A percentile compares a stretch with the other conserved stretches of the same genome.
These are phyloP conservation scores for Saturnia japonica DNA, from an alignment of 2,888 invertebrate genomes.

Conservation along the genomic window DNA sequence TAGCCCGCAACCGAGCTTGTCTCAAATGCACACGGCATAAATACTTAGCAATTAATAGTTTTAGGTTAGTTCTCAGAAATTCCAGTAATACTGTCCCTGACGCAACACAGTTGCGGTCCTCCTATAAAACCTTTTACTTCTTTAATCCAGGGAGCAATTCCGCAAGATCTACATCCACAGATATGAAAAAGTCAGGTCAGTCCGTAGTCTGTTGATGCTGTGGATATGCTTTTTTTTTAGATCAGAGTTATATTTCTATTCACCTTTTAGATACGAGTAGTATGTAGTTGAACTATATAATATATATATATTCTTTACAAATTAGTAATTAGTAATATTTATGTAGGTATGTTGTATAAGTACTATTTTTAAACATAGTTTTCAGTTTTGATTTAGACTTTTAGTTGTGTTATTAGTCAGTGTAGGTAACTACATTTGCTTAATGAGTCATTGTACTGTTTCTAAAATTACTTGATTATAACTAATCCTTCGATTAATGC, in stretches of 20 bases:
- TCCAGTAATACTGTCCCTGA: not conserved
- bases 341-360: too few species aligned
- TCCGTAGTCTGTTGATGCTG: not conserved
- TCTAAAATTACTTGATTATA: too few species aligned
- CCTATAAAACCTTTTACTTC: not conserved
- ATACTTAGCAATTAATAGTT: not conserved
- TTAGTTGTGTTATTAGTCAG: too few species aligned
- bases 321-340: too few species aligned
- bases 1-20: not conserved
- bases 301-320: too few species aligned
- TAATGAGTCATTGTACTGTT: too few species aligned
- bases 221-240: not conserved
- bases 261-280: not conserved
- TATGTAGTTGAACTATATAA: not conserved
- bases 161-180: slow-evolving; percentile 13
- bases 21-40: not conserved
- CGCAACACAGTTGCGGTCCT: not conserved
- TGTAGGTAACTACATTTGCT: too few species aligned
- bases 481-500: too few species aligned
- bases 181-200: slow-evolving; percentile 13
- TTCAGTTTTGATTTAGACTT: too few species aligned
- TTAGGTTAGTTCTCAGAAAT: not conserved
- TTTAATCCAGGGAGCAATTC: slow-evolving; percentile 8
- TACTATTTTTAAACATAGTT: too few species aligned
- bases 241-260: not conserved